phyloP scores from a whole-genome alignment of 2,797 vertebrate species.

The Ceyx erithaca region DNA sequence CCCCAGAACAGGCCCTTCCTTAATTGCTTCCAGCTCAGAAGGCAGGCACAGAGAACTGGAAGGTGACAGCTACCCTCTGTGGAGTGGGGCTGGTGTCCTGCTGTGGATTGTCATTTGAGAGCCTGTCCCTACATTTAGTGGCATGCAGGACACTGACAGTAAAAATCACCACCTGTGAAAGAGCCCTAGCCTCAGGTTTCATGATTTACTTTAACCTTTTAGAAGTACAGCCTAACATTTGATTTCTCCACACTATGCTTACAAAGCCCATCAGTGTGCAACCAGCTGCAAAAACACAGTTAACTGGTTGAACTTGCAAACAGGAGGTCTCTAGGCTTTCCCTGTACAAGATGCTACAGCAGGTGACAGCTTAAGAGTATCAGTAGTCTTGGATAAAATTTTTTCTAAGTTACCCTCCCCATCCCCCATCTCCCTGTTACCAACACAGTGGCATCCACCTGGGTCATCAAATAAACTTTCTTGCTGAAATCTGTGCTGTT shows the following conservation, averaged over 20 bases:
- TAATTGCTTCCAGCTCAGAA: accelerated
- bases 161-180: neutral
- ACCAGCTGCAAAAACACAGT: neutral
- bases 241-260: neutral
- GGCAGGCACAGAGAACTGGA: neutral
- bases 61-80: neutral
- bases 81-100: neutral
- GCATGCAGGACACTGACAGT: neutral
- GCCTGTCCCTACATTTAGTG: neutral
- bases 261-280: neutral
- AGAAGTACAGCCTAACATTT: neutral
- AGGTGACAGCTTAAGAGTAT: neutral
- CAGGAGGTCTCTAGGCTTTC: neutral
- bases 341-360: neutral
- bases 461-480: neutral
- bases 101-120: neutral
- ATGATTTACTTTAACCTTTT: neutral
- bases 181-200: neutral
- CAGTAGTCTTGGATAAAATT: neutral
- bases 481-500: neutral
- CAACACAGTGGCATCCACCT: neutral
- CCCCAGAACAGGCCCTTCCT: neutral
- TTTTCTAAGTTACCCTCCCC: neutral
- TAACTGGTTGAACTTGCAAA: neutral
- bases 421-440: neutral